Evolutionary conservation across 2,797 vertebrate species (phyloP).

Genomic region (Vireo griseus): DNA sequence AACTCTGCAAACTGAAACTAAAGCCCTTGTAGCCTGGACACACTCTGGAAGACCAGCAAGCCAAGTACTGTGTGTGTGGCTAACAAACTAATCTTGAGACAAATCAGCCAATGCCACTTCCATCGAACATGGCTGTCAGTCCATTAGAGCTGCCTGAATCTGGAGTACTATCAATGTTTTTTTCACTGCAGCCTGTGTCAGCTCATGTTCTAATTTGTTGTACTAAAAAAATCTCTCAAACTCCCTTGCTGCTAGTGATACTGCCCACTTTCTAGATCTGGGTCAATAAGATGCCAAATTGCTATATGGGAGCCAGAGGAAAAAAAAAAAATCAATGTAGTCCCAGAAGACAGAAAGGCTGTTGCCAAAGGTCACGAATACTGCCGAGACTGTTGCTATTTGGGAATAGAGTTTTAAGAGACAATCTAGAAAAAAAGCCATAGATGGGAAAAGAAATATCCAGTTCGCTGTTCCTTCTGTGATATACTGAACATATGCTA

Average conservation of each 20-base stretch:
- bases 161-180: background rate
- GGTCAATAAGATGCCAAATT: slow-evolving; percentile 8
- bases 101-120: background rate
- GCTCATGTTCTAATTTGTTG: background rate
- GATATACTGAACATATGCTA: background rate
- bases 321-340: background rate
- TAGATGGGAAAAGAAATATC: background rate
- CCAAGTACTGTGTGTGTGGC: background rate
- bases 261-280: background rate
- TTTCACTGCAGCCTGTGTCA: background rate
- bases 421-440: background rate
- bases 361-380: slow-evolving; percentile 14
- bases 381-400: slow-evolving; percentile 3
- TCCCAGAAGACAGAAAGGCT: slow-evolving; percentile 16
- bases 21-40: background rate
- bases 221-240: slow-evolving; percentile 26
- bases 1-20: background rate
- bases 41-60: background rate
- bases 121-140: accelerated
- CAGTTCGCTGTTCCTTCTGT: background rate
- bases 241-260: slow-evolving; percentile 7
- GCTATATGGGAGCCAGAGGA: background rate
- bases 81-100: background rate
- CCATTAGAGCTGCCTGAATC: background rate
- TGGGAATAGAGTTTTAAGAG: background rate